Conservation (phyloP, 1,140 invertebrate genomes). For the Acromyrmex heyeri region DNA sequence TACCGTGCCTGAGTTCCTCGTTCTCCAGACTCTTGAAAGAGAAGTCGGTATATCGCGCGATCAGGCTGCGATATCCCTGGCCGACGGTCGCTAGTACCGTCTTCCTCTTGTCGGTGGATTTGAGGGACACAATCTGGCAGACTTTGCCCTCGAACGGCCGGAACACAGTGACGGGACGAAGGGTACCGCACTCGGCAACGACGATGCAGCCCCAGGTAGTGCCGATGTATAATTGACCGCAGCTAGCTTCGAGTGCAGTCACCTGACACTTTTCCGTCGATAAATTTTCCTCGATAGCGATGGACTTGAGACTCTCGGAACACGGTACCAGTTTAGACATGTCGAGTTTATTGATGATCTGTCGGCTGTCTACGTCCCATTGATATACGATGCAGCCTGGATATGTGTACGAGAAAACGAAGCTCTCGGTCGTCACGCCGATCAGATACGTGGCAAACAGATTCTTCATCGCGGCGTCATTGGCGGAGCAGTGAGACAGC, state of each 20-base stretch:
- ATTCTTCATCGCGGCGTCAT: constrained; percentile 78
- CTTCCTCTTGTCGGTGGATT: constrained; percentile 84
- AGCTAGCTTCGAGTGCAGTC: constrained; percentile 91
- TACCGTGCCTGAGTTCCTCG: constrained; percentile 88
- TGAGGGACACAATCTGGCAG: constrained; percentile 84
- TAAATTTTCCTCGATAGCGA: constrained; percentile 95
- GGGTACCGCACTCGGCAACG: constrained; percentile 92
- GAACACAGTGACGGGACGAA: constrained; percentile 96
- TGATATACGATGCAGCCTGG: constrained; percentile 94
- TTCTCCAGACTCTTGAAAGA: constrained; percentile 82
- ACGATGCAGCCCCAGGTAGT: constrained; percentile 97
- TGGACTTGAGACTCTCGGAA: constrained; percentile 96
- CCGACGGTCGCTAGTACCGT: constrained; percentile 92
- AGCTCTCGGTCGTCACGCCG: constrained; percentile 83
- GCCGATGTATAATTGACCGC: constrained; percentile 93
- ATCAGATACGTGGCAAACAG: constrained; percentile 84
- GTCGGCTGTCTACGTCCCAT: constrained; percentile 90
- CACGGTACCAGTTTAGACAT: constrained; percentile 97
- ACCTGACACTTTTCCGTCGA: constrained; percentile 94
- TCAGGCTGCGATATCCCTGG: constrained; percentile 93
- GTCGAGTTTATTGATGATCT: constrained; percentile 93
- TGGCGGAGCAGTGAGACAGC: constrained; percentile 71
- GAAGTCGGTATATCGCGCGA: constrained; percentile 90
- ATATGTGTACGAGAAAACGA: constrained; percentile 93
- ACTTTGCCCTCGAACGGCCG: constrained; percentile 95